phyloP scores from a whole-genome alignment of 2,113 vertebrate species.

The Cranoglanis bouderius region DNA sequence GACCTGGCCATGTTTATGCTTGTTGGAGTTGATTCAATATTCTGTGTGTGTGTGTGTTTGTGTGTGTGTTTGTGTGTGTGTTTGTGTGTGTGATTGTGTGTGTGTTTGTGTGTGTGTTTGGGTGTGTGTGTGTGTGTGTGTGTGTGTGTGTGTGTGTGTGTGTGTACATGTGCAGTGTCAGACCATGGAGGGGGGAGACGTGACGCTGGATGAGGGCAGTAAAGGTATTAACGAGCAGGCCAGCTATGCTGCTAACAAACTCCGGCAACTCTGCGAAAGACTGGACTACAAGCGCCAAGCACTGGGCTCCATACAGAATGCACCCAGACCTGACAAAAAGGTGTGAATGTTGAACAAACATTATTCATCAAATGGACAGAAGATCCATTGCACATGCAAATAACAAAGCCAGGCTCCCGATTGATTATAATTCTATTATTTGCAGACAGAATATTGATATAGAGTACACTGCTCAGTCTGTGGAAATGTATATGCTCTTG shows the following conservation, averaged over 20 bases:
- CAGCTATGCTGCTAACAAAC: slow-evolving; percentile 90
- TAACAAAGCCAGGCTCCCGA: neutral
- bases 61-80: slow-evolving; percentile 19
- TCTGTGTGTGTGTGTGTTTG: slow-evolving; percentile 24
- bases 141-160: slow-evolving; percentile 21
- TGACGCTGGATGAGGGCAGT: slow-evolving; percentile 80
- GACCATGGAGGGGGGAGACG: slow-evolving; percentile 76
- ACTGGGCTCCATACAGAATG: slow-evolving; percentile 90
- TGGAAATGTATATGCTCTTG: neutral
- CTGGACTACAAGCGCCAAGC: slow-evolving; percentile 97
- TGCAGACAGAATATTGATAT: neutral
- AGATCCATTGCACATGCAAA: neutral
- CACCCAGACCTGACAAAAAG: slow-evolving; percentile 97
- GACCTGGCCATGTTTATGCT: neutral
- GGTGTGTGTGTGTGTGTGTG: slow-evolving; percentile 18
- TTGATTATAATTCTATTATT: neutral
- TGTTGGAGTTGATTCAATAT: neutral
- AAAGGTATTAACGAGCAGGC: slow-evolving; percentile 88
- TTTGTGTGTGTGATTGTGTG: slow-evolving; percentile 22
- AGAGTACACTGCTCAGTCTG: neutral
- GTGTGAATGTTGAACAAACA: slow-evolving; percentile 61
- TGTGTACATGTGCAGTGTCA: slow-evolving; percentile 68
- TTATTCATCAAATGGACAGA: neutral
- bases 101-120: slow-evolving; percentile 22
- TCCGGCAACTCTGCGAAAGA: slow-evolving; percentile 89